Evolutionary conservation across 64 coral and sea anemone species (phyloP), one percentile per base, ranked within the genome.

Genomic region (Dendrophyllia cribrosa): DNA sequence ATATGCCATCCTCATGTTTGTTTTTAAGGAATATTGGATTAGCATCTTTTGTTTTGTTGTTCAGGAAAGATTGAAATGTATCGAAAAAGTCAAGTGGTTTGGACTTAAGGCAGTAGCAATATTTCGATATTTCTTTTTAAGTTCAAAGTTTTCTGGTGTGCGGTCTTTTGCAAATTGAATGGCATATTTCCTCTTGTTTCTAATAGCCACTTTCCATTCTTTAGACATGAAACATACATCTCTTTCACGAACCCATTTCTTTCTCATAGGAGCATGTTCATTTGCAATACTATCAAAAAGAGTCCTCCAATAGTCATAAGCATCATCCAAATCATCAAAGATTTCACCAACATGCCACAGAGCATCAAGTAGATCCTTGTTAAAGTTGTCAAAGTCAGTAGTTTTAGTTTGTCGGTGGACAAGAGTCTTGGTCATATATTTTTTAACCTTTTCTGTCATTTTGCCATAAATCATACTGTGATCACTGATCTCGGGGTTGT

Each of bases 271-370:
- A 63, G 61, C 61, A 65, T 89, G 87, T 66, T 77, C 45, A 50
- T 89, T 67, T 44, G 61, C 73, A 20, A 89, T 78, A n/a, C 58
- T 77, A 26, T 89, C 61, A 67, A 78, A 66, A 66, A 78, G 17
- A 78, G 43, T 20, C 48, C 17, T 19, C 63, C 63, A 66, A 20
- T 13, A 66, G 63, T 66, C 58, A 69, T 89, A 91, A 5, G 49
- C 68, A 34, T 91, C 66, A 59, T 91, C 67, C 25, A 58, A 9
- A 58, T 55, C 51, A 14, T 61, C 34, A 43, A 82, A 91, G 23
- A 83, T 91, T 49, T 83, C 89, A 26, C 46, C 13, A n/a, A 91
- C 77, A 55, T 91, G 89, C 78, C 78, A 91, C 7, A 53, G 76
- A 51, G 88, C 88, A 23, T 81, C 51, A 20, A 60, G 6, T 16